A percentile compares a stretch with the other conserved stretches of the same genome.
Conservation (phyloP, 2,113 vertebrate genomes). For the Elephantulus edwardii region DNA sequence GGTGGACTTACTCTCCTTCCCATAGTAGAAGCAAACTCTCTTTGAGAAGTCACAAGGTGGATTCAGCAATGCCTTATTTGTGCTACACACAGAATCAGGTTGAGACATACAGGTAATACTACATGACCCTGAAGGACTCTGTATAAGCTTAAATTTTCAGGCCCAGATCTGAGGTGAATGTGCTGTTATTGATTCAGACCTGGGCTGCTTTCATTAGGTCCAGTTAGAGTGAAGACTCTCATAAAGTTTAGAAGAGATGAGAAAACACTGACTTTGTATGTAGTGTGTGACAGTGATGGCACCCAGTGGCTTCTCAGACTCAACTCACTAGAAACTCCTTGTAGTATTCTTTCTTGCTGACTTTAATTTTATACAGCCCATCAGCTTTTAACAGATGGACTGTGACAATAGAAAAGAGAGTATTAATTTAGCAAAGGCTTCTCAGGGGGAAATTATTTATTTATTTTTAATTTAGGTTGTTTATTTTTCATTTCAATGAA, state of each 20-base stretch:
- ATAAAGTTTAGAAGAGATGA: slow-evolving; percentile 79
- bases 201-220: slow-evolving; percentile 88
- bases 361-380: slow-evolving; percentile 89
- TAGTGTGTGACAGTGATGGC: slow-evolving; percentile 86
- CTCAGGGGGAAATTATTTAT: slow-evolving; percentile 85
- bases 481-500: no score
- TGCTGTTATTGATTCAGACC: slow-evolving; percentile 88
- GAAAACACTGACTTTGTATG: slow-evolving; percentile 85
- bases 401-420: slow-evolving; percentile 85
- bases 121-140: neutral
- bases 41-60: neutral
- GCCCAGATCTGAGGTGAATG: slow-evolving; percentile 84
- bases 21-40: neutral
- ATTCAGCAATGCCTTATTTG: neutral
- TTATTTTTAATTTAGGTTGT: no score
- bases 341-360: slow-evolving; percentile 81
- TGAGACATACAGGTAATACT: neutral
- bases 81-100: neutral
- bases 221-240: slow-evolving; percentile 84
- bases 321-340: slow-evolving; percentile 88
- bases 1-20: neutral
- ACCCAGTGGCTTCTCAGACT: slow-evolving; percentile 87
- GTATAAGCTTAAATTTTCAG: slow-evolving; percentile 88
- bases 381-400: slow-evolving; percentile 91
- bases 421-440: slow-evolving; percentile 85